Percentiles rank a stretch among this genome's conserved stretches.
Conservation (phyloP, 1,140 invertebrate species). For the Kradibia gibbosae region DNA sequence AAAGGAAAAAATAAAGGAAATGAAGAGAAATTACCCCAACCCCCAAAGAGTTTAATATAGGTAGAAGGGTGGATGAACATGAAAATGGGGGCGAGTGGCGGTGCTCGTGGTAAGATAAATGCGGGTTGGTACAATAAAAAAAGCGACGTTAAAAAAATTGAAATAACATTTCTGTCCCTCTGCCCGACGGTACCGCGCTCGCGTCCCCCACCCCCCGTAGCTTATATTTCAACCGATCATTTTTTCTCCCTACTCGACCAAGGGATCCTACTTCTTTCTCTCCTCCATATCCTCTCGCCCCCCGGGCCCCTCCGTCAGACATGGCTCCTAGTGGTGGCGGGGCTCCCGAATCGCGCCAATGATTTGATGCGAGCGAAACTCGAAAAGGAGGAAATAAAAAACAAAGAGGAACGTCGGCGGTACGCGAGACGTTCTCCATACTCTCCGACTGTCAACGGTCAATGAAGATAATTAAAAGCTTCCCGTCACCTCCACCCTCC, state of each 20-base stretch:
- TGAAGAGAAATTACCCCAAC: too few relatives aligned
- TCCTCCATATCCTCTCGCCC: background rate
- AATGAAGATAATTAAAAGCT: conserved; percentile 39
- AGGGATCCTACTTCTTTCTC: conserved; percentile 4
- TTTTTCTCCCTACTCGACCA: background rate
- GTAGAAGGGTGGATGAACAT: too few relatives aligned
- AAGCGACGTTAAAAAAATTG: background rate
- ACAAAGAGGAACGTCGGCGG: background rate
- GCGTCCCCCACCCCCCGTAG: background rate
- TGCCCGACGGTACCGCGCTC: background rate
- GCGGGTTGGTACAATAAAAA: background rate
- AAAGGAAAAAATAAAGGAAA: background rate
- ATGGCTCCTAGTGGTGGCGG: background rate
- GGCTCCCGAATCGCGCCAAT: conserved; percentile 31
- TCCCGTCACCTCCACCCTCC: background rate
- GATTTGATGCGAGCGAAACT: conserved; percentile 1
- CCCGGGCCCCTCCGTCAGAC: too few relatives aligned
- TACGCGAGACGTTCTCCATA: background rate
- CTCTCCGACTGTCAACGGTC: background rate
- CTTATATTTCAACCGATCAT: conserved; percentile 23
- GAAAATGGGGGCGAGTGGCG: too few relatives aligned
- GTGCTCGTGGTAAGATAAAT: background rate
- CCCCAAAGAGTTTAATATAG: too few relatives aligned
- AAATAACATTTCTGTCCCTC: conserved; percentile 24
- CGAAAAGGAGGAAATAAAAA: background rate